Conservation (phyloP, 2,797 vertebrate genomes). For the Sebastes paucispinis region DNA sequence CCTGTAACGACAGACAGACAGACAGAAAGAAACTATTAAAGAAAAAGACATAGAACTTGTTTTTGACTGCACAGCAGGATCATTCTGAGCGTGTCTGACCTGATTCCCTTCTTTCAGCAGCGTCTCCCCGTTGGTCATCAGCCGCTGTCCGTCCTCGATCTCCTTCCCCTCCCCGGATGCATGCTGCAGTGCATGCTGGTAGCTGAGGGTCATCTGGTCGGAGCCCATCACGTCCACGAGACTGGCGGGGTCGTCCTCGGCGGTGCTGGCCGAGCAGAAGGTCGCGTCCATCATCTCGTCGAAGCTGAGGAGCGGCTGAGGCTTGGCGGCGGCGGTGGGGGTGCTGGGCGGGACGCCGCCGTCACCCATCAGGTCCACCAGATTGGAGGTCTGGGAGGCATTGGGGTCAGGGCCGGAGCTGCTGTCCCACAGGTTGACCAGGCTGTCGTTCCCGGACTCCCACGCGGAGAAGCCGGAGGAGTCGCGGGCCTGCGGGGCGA, state of each 20-base stretch:
- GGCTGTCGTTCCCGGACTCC: conserved; percentile 65
- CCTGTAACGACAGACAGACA: conserved; percentile 68
- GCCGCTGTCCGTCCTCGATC: conserved; percentile 82
- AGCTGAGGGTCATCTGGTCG: conserved; percentile 87
- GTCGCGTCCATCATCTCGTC: conserved; percentile 90
- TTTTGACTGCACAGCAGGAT: too few relatives aligned
- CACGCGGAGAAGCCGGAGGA: conserved; percentile 36
- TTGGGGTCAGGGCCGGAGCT: conserved; percentile 17
- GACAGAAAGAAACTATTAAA: not conserved
- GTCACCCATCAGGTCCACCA: conserved; percentile 79
- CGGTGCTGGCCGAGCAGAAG: conserved; percentile 80
- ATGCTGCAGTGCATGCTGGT: conserved; percentile 88
- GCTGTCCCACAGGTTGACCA: conserved; percentile 80
- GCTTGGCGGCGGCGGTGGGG: conserved; percentile 26
- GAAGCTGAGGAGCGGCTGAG: conserved; percentile 89
- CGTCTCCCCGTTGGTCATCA: conserved; percentile 95
- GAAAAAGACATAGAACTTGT: not conserved
- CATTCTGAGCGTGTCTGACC: conserved; percentile 72
- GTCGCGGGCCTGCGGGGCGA: conserved; percentile 73
- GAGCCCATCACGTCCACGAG: conserved; percentile 81
- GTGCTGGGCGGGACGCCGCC: conserved; percentile 23
- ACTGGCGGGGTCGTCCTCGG: conserved; percentile 82
- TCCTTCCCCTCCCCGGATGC: conserved; percentile 76
- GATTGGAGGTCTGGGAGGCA: conserved; percentile 56
- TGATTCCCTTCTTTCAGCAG: conserved; percentile 93